Evolutionary conservation across 2,113 vertebrate species (phyloP).

Genomic region (Amblyornis subalaris): DNA sequence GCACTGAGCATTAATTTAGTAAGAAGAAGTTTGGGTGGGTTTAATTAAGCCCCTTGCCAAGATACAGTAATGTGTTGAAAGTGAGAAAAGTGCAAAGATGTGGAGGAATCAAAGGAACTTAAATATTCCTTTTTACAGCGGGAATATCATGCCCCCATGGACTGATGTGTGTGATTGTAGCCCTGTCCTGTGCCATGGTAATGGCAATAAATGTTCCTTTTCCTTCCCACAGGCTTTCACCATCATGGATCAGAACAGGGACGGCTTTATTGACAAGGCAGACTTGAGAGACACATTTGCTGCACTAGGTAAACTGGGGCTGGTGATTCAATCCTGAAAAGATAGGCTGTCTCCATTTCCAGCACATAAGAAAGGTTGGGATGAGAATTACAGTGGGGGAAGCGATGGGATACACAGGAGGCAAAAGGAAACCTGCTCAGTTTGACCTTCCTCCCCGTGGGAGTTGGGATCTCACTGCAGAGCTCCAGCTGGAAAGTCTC

Average conservation of each 20-base stretch:
- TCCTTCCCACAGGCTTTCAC: conserved; percentile 81
- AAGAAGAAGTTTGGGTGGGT: conserved; percentile 53
- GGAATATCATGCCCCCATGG: background rate
- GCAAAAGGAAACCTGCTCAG: conserved; percentile 2
- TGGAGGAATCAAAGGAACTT: conserved; percentile 35
- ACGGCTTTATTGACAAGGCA: conserved; percentile 87
- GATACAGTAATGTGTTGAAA: conserved; percentile 30
- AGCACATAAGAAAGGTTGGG: background rate
- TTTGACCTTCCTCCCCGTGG: background rate
- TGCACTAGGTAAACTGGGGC: conserved; percentile 72
- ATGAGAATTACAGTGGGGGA: background rate
- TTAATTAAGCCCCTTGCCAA: conserved; percentile 66
- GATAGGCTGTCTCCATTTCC: background rate
- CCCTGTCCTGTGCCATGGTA: background rate
- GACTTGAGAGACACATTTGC: conserved; percentile 85
- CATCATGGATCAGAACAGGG: conserved; percentile 93
- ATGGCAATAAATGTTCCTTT: background rate
- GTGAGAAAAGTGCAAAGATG: conserved; percentile 25
- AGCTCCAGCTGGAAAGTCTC: conserved; percentile 18
- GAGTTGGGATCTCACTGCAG: background rate
- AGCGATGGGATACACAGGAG: background rate
- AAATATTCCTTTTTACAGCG: conserved; percentile 1
- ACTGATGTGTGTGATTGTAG: background rate
- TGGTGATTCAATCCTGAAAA: background rate
- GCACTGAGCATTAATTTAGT: conserved; percentile 47